Conservation (phyloP, 2,797 vertebrate species). For the Acestrorhynchus altus region DNA sequence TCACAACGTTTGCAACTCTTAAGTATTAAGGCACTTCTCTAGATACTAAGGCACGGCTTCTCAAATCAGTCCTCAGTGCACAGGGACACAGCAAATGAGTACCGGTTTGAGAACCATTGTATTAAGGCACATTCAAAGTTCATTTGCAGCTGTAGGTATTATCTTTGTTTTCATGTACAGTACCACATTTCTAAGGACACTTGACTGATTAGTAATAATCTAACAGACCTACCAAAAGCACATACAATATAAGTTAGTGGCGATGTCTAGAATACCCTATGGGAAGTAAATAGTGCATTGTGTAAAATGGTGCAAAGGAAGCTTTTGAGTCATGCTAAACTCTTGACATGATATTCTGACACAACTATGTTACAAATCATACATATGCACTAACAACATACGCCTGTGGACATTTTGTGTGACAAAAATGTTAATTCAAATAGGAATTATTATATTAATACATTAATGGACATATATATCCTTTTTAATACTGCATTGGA, state of each 20-base stretch:
- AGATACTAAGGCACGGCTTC: neutral
- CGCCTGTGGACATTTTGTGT: neutral
- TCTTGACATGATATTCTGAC: neutral
- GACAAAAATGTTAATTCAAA: neutral
- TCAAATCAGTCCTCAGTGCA: too few relatives aligned
- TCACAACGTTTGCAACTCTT: neutral
- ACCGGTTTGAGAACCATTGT: neutral
- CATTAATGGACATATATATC: neutral
- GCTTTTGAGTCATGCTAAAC: neutral
- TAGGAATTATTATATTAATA: neutral
- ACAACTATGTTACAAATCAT: neutral
- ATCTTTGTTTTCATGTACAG: constrained; percentile 7
- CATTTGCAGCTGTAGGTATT: neutral
- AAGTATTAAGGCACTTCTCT: constrained; percentile 6
- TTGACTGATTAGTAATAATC: constrained; percentile 12
- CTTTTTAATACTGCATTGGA: neutral
- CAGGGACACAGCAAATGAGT: too few relatives aligned
- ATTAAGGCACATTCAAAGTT: constrained; percentile 15
- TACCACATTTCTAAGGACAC: constrained; percentile 19
- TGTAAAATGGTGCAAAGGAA: neutral
- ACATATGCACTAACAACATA: neutral
- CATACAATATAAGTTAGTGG: constrained; percentile 6
- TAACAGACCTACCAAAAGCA: neutral
- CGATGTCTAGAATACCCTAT: constrained; percentile 4
- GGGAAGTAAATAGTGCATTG: neutral